A percentile compares a stretch with the other conserved stretches of the same genome.
These are phyloP conservation scores for Oscheius sp. DNA, from an alignment of 2,888 invertebrate genomes.

Conservation along the genomic window DNA sequence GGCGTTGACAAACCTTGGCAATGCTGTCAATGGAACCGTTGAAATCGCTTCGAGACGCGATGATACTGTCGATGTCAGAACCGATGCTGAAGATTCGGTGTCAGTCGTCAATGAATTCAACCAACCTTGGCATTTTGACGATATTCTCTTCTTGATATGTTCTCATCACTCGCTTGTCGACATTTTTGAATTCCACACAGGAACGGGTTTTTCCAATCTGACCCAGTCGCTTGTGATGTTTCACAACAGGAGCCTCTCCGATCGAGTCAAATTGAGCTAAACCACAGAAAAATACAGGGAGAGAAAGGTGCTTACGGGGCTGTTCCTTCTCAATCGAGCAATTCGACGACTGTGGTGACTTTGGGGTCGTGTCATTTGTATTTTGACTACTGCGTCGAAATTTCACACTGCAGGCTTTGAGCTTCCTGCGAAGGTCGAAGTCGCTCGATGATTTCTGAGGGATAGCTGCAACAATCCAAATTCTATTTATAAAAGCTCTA, in stretches of 20 bases:
- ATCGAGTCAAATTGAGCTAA: slow-evolving; percentile 51
- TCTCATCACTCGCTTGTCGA: slow-evolving; percentile 49
- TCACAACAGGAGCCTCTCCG: slow-evolving; percentile 49
- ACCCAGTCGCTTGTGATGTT: slow-evolving; percentile 44
- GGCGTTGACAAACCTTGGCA: slow-evolving; percentile 6
- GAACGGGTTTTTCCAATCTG: slow-evolving; percentile 55
- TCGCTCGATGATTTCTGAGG: slow-evolving; percentile 48
- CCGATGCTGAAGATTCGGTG: slow-evolving; percentile 42
- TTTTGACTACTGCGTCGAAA: slow-evolving; percentile 40
- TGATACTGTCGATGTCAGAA: slow-evolving; percentile 48
- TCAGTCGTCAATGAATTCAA: no score
- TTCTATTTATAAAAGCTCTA: not conserved
- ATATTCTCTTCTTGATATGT: slow-evolving; percentile 58
- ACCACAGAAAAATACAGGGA: not conserved
- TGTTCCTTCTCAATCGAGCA: slow-evolving; percentile 42
- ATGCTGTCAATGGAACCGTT: slow-evolving; percentile 16
- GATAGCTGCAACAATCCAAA: not conserved
- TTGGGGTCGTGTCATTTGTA: slow-evolving; percentile 38
- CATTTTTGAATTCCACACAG: slow-evolving; percentile 48
- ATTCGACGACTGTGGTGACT: slow-evolving; percentile 42
- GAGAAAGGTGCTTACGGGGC: slow-evolving; percentile 37
- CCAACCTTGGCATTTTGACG: slow-evolving; percentile 52
- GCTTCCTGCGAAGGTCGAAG: slow-evolving; percentile 45
- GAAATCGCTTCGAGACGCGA: slow-evolving; percentile 30
- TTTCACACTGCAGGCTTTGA: slow-evolving; percentile 35